These are phyloP conservation scores for Heterotis niloticus DNA, from an alignment of 2,113 vertebrate species.

Conservation along the genomic window DNA sequence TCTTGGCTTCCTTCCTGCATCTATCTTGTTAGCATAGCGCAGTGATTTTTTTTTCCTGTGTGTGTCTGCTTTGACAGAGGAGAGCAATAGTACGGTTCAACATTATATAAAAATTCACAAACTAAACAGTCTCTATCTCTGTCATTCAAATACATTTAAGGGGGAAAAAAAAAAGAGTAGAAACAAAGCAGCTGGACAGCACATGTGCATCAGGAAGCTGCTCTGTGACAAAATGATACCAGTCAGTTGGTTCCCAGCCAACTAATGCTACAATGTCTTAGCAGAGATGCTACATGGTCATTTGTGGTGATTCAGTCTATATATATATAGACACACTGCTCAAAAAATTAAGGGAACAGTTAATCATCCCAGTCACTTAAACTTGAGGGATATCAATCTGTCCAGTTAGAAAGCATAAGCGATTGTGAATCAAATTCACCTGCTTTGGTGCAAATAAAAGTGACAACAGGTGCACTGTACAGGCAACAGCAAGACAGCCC, in stretches of 20 bases:
- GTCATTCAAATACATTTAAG: slow-evolving; percentile 12
- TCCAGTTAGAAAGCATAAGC: too few relatives aligned
- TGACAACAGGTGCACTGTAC: too few relatives aligned
- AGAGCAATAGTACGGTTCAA: neutral
- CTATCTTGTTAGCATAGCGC: neutral
- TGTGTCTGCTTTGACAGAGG: neutral
- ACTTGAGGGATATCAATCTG: too few relatives aligned
- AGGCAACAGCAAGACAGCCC: too few relatives aligned
- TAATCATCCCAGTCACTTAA: too few relatives aligned
- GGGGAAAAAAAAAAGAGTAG: neutral
- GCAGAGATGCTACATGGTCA: slow-evolving; percentile 74
- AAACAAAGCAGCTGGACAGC: neutral
- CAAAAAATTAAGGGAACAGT: too few relatives aligned
- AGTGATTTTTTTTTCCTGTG: too few relatives aligned
- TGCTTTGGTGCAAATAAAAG: too few relatives aligned
- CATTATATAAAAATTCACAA: neutral
- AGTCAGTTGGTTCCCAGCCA: slow-evolving; percentile 60
- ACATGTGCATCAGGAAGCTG: slow-evolving; percentile 42
- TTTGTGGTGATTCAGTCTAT: slow-evolving; percentile 32
- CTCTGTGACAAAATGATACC: slow-evolving; percentile 56
- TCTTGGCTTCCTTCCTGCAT: neutral
- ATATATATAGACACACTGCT: neutral
- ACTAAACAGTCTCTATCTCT: neutral
- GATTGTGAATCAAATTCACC: too few relatives aligned
- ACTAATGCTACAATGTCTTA: slow-evolving; percentile 74